phyloP scores from a whole-genome alignment of 92 coral and sea anemone genomes.

The Actinostola sp. region DNA sequence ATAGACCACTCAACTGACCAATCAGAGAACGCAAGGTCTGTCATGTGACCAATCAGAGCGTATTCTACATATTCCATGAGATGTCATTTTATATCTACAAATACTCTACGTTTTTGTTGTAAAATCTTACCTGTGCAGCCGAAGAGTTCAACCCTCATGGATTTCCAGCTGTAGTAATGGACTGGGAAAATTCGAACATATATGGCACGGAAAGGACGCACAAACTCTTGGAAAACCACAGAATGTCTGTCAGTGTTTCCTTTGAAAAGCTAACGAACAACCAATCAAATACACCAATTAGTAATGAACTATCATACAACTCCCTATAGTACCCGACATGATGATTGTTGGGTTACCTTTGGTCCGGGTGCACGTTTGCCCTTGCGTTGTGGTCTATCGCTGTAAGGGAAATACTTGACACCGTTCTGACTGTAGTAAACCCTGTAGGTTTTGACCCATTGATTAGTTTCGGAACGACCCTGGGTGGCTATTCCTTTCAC shows the following conservation, averaged over 20 bases:
- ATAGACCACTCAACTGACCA: too few relatives aligned
- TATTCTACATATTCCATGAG: too few relatives aligned
- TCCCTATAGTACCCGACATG: background rate
- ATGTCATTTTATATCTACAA: too few relatives aligned
- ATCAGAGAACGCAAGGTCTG: too few relatives aligned
- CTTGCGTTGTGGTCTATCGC: constrained; percentile 35
- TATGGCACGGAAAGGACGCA: constrained; percentile 50
- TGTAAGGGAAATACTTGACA: constrained; percentile 40
- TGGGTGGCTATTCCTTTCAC: constrained; percentile 85
- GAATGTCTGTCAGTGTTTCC: constrained; percentile 70
- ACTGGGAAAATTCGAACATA: constrained; percentile 61
- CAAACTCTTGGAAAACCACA: constrained; percentile 57
- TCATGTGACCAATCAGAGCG: too few relatives aligned
- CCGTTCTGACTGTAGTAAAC: constrained; percentile 74
- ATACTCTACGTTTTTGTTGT: too few relatives aligned
- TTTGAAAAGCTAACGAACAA: constrained; percentile 34
- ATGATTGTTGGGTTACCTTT: constrained; percentile 5
- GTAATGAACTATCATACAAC: background rate
- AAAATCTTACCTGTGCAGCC: constrained; percentile 52
- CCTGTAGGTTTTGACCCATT: constrained; percentile 74
- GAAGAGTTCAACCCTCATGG: constrained; percentile 67
- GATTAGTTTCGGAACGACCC: constrained; percentile 76
- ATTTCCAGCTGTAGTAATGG: constrained; percentile 51
- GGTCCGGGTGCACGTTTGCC: constrained; percentile 32
- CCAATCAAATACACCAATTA: background rate